phyloP scores from a whole-genome alignment of 2,888 invertebrate species.

The Luperina testacea region DNA sequence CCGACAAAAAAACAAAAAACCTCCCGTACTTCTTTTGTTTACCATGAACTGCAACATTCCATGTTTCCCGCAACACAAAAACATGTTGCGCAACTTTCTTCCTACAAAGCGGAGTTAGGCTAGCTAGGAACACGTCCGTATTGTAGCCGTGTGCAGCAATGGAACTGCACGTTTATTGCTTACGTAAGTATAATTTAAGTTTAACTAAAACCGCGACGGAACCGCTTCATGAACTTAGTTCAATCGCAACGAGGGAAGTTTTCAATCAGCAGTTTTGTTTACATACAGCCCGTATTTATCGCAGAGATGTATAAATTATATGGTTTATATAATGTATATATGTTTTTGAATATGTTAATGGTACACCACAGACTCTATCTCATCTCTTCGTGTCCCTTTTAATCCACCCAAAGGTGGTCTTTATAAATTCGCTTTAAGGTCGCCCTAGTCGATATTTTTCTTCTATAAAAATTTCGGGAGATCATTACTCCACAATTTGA shows the following conservation, averaged over 20 bases:
- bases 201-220: slow-evolving; percentile 29
- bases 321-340: too few species aligned
- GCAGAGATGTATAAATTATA: neutral
- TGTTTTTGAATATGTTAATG: too few species aligned
- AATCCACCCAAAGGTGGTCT: too few species aligned
- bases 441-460: too few species aligned
- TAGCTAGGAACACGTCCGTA: neutral
- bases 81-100: neutral
- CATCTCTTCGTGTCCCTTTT: too few species aligned
- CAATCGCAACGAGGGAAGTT: slow-evolving; percentile 6
- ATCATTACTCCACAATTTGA: too few species aligned
- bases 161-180: neutral
- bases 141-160: neutral
- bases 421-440: too few species aligned
- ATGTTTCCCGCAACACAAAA: neutral
- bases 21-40: too few species aligned
- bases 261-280: slow-evolving; percentile 15
- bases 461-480: too few species aligned
- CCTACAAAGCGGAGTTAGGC: neutral
- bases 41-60: neutral
- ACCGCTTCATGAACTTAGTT: slow-evolving; percentile 28
- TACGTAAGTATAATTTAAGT: slow-evolving; percentile 19
- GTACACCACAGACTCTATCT: too few species aligned
- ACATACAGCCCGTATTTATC: too few species aligned
- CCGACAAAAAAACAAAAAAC: too few species aligned